Evolutionary conservation across 2,113 vertebrate species (phyloP), one percentile per base, ranked within the genome.

Genomic region (Chionodraco myersi): DNA sequence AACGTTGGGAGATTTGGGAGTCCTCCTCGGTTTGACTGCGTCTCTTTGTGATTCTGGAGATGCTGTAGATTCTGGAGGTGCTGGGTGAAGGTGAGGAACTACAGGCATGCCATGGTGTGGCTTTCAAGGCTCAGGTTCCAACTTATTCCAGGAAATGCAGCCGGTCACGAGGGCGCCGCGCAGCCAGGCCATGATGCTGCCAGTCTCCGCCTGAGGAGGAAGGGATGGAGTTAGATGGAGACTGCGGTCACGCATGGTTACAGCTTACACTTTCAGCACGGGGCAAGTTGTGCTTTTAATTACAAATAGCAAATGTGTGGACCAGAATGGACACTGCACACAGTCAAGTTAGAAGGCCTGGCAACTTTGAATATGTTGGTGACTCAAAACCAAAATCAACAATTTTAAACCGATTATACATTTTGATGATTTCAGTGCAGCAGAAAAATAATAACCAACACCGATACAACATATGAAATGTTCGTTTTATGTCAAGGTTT

Each of bases 91-190:
- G 48, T 34, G 71, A 82, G 62, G 74, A 80, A 82, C 91, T 92
- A 93, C 88, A 91, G 75, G 75, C 75, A 48, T 83, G 86, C 84
- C 94, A 93, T 93, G 86, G 83, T 86, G 91, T 63, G 70, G 52
- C 71, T 84, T 91, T 94, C 90, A 94, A 77, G 92, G 93, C 88
- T 92, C 90, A 14, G 87, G 90, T 88, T 93, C 91, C 89, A 93
- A 86, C 82, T 89, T 90, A 83, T 93, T 92, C 93, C 91, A 91
- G 85, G 87, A 92, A 84, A 90, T 71, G 80, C 83, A 90, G 89
- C 86, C 82, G 57, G 72, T 90, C 76, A 87, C 75, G 36, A 82
- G 83, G 85, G 85, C 63, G 49, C 66, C 36, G 6, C 77, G 53
- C 60, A 88, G 85, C 93, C 89, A 90, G 86, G 86, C 86, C 90